Evolutionary conservation across 2,113 vertebrate genomes (phyloP), one percentile per base, ranked within the genome.

Genomic region (Herpetotheres cachinnans): DNA sequence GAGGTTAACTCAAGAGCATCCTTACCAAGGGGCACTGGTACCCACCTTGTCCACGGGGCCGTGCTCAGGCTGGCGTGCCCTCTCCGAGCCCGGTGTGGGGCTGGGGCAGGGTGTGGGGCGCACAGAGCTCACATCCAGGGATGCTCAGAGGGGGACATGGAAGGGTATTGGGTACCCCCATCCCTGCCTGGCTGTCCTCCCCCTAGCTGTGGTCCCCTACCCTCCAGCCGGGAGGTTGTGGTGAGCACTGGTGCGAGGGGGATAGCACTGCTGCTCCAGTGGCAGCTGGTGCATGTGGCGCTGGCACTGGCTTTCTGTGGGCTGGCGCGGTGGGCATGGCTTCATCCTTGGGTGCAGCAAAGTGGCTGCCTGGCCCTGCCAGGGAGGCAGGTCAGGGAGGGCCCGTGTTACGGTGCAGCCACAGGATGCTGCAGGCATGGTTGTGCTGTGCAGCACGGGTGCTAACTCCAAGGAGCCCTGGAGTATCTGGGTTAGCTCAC

Each of bases 261-360:
- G 34, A 49, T 8, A 6, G 42, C 2, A 2, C 58, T 56, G 56
- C 54, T 83, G 47, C 70, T 84, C 63, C 3, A 6, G 24, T 1
- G 13, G 46, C 65, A 62, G 55, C 63, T 46, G 63, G 11, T 4
- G 1, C 34, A 26, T 1, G 1, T 88, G 78, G 36, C 1, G 3
- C 17, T 32, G 63, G 40, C 10, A 3, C 14, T 81, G 55, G 32
- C 16, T 88, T 86, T 86, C 62, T 8, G 0, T 61, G 71, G 62
- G 30, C 66, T 82, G 62, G 42, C 79, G 30, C 1, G 0, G 3
- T 13, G 16, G 42, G 5, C n/a, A 50, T 1, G 5, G 36, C 36
- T 74, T 80, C 0, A 0, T 59, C 47, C 44, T 63, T 0, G 0
- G 47, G 52, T 8, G 29, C 18, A 19, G 69, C 2, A 42, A 42